Evolutionary conservation across 2,113 vertebrate genomes (phyloP), one percentile per base, ranked within the genome.

Genomic region (Eurystomus gularis): DNA sequence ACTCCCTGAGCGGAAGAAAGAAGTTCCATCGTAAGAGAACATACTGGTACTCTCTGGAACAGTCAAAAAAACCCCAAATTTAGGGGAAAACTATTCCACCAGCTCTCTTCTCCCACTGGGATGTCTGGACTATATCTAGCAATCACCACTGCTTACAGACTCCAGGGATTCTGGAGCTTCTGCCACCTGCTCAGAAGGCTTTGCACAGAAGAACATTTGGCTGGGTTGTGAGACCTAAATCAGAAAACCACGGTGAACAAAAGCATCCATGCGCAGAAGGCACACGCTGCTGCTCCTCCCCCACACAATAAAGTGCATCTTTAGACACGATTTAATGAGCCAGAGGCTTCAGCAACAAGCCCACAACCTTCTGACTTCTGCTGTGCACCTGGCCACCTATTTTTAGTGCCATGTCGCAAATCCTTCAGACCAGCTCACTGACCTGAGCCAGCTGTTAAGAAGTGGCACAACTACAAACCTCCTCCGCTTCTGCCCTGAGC

Each of bases 1-100:
- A 55, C 4, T 72, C 13, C 13, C 7, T 2, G 7, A 37, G 20
- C 1, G 0, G 18, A 55, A 60, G 19, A 20, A 42, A 69, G 39
- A 8, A 17, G 17, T 44, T 82, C 39, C 7, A 42, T 10, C 4
- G 3, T 3, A 78, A 20, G 6, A 37, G 21, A 75, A 55, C 6
- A 16, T 8, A 57, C 9, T 17, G 3, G 11, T 31, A 65, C 29
- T 37, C 54, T 33, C 35, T 6, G 16, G 28, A 72, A 75, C 7
- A 48, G n/a, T 8, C 7, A 64, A 37, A 10, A n/a, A 17, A 0
- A 0, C 1, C 33, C 6, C 21, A 26, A 48, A 46, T 15, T 54
- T 58, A 23, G 1, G 7, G 44, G 11, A 48, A 82, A 78, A 35
- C 9, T 14, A 21, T 28, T 73, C 55, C 39, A 7, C 4, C 11